A percentile compares a stretch with the other conserved stretches of the same genome.
Conservation (phyloP, 2,888 invertebrate species). For the Drosophila imparisetae region DNA sequence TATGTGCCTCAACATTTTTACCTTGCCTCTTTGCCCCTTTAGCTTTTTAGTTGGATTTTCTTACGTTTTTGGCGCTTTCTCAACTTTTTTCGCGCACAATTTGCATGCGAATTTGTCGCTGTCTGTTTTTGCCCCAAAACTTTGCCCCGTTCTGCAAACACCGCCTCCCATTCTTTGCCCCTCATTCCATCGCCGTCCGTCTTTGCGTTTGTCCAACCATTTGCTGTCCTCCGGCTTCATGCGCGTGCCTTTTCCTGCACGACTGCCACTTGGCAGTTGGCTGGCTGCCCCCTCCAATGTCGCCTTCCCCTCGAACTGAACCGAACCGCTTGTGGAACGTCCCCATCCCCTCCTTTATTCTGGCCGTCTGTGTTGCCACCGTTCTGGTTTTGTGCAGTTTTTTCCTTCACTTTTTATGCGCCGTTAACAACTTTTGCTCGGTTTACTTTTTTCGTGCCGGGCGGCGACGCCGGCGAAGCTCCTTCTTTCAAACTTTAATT, state of each 20-base stretch:
- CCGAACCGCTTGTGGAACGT: not conserved
- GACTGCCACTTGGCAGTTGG: conserved; percentile 73
- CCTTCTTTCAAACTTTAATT: conserved; percentile 78
- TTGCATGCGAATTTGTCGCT: conserved; percentile 79
- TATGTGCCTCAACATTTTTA: conserved; percentile 45
- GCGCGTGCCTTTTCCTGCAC: conserved; percentile 75
- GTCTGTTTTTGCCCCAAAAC: conserved; percentile 59
- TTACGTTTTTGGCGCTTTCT: conserved; percentile 60
- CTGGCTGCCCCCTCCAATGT: conserved; percentile 8
- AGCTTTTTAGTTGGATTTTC: conserved; percentile 37
- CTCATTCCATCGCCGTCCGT: conserved; percentile 20
- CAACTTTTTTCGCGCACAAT: conserved; percentile 79
- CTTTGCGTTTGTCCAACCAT: conserved; percentile 50
- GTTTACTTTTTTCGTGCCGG: conserved; percentile 79
- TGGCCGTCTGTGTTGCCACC: conserved; percentile 20
- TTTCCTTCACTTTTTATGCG: conserved; percentile 74
- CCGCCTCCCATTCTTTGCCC: not conserved
- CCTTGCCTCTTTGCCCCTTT: conserved; percentile 8
- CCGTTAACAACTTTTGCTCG: conserved; percentile 80
- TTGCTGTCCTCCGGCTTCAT: conserved; percentile 58
- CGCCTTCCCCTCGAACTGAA: not conserved
- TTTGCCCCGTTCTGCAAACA: conserved; percentile 33
- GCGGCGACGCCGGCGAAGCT: conserved; percentile 56
- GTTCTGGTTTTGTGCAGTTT: conserved; percentile 42
- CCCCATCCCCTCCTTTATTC: not conserved